Percentiles rank a stretch among this genome's conserved stretches.
Conservation (phyloP, 2,797 vertebrate genomes). For the Ctenopoma multispine region DNA sequence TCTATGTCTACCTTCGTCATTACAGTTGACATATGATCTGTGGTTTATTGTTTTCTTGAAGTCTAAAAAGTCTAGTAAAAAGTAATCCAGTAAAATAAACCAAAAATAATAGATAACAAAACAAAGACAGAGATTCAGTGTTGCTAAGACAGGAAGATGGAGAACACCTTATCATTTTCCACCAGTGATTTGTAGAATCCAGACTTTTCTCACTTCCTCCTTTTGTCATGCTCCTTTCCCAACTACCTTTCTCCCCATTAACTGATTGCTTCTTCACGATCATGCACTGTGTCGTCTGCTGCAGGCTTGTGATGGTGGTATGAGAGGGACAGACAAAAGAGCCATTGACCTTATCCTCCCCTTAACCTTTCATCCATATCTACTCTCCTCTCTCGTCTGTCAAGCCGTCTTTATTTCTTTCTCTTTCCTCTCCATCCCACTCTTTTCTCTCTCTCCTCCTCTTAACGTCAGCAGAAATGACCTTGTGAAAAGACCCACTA, state of each 20-base stretch:
- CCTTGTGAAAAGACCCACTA: conserved; percentile 61
- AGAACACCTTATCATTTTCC: conserved; percentile 12
- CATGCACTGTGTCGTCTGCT: conserved; percentile 14
- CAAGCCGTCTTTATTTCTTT: neutral
- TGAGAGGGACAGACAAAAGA: conserved; percentile 37
- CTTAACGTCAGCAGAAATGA: conserved; percentile 26
- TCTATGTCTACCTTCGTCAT: neutral
- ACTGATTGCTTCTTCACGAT: conserved; percentile 74
- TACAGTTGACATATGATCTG: neutral
- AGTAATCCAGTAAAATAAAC: no score
- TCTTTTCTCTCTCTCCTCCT: conserved; percentile 3
- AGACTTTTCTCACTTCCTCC: neutral
- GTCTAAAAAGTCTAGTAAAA: no score
- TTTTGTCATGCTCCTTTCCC: neutral
- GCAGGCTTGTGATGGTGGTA: conserved; percentile 36
- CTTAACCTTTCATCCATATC: conserved; percentile 35
- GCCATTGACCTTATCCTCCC: conserved; percentile 54
- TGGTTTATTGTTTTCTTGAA: neutral
- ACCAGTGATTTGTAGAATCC: conserved; percentile 30
- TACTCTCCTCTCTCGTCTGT: conserved; percentile 8
- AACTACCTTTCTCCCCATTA: conserved; percentile 70
- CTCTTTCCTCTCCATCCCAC: neutral
- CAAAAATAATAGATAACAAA: neutral
- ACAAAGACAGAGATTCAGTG: conserved; percentile 6
- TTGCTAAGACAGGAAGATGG: neutral